Evolutionary conservation across 2,113 vertebrate genomes (phyloP).

Genomic region (Apus apus): DNA sequence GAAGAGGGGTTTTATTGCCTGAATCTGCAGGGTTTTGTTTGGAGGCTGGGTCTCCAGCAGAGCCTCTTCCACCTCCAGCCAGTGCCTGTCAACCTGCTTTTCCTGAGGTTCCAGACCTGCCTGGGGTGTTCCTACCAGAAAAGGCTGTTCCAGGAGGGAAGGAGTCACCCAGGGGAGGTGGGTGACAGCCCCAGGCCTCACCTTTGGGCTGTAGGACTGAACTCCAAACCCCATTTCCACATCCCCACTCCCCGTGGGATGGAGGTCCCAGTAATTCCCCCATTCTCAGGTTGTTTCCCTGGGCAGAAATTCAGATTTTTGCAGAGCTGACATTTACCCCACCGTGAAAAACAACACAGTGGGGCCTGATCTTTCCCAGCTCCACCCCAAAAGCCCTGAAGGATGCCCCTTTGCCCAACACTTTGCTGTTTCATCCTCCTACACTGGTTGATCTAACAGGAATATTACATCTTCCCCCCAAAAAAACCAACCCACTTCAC

Average conservation of each 20-base stretch:
- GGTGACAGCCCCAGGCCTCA: neutral
- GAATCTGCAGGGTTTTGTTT: neutral
- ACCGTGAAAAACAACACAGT: neutral
- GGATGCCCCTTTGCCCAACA: neutral
- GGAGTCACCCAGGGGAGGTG: fast-evolving
- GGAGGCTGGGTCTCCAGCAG: neutral
- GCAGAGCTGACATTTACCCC: neutral
- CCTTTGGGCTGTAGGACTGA: fast-evolving
- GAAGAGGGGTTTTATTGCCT: neutral
- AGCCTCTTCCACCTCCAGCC: neutral
- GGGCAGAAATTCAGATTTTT: neutral
- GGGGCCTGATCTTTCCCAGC: neutral
- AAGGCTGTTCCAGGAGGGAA: neutral
- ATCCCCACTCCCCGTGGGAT: fast-evolving
- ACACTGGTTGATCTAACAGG: fast-evolving
- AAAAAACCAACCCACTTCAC: neutral
- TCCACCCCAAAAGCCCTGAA: neutral
- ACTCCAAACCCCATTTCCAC: fast-evolving
- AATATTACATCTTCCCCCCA: fast-evolving
- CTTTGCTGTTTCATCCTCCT: neutral
- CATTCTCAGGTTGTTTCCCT: neutral
- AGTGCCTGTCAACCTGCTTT: neutral
- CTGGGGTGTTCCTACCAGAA: fast-evolving
- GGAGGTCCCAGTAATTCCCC: neutral
- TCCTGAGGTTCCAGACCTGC: neutral